Base-by-base conservation (phyloP, 2,113 vertebrate genomes). In the Fregetta grallaria region DNA sequence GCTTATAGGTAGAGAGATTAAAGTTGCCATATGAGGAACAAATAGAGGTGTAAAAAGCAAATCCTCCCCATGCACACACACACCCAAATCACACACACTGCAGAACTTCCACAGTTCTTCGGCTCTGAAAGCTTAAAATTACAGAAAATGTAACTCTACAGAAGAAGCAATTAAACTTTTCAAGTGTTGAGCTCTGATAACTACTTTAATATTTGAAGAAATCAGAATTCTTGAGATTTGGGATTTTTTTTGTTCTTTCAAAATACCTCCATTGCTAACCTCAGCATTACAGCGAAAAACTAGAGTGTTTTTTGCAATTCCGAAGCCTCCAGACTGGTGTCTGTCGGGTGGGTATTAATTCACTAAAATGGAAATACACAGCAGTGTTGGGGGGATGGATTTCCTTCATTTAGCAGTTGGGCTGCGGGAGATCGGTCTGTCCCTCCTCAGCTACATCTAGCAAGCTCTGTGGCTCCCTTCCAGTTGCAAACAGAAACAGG, bases 401-500 rank as follows among this genome's bases (percentile, higher is more conserved):
- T 25, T 53, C 15, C 47, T 55, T 18, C 34, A 17, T 25, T 65
- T 50, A 52, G 27, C 32, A 59, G 29, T 20, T 0, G 1, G 17
- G 34, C 19, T 58, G 68, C 1, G 2, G 34, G 36, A 91, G 13
- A 15, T 26, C 0, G 0, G 6, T 58, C 32, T 55, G 22, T 38
- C 27, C 19, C 13, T 77, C 45, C 65, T 73, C 32, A 38, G 19
- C 36, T 92, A 6, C 25, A 18, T 32, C 82, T 34, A 67, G 25
- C 15, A 15, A 50, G 7, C 30, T 71, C 52, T 13, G 16, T 15
- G 1, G 11, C 20, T 63, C 14, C 25, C 21, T 88, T 21, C 30
- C 13, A 27, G 58, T 2, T 13, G 16, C 0, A 0, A 23, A 18
- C 14, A 77, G 50, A 50, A 36, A 53, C 1, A 4, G 18, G 11